Percentiles rank a stretch among this genome's conserved stretches.
phyloP scores from a whole-genome alignment of 2,113 vertebrate species.

The Scomber scombrus region DNA sequence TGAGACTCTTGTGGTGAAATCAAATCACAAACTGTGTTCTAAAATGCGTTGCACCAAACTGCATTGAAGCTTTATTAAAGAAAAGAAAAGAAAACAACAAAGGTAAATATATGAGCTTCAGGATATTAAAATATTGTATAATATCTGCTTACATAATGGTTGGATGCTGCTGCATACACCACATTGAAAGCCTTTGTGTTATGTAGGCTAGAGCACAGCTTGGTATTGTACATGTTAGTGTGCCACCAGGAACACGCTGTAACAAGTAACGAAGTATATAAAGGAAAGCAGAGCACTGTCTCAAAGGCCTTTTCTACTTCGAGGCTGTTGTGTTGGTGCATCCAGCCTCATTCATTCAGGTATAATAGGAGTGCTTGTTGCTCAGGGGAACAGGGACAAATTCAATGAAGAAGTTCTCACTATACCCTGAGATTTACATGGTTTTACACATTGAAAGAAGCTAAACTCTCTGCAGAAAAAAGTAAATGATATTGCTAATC shows the following conservation, averaged over 20 bases:
- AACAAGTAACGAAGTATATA: constrained; percentile 1
- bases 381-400: constrained; percentile 1
- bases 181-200: constrained; percentile 11
- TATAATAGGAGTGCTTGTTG: constrained; percentile 6
- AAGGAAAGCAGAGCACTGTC: constrained; percentile 45
- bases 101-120: background rate
- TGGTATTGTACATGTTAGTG: background rate
- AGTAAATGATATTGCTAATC: background rate
- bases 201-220: constrained; percentile 28
- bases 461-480: background rate
- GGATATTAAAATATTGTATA: background rate
- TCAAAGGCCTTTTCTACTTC: constrained; percentile 13
- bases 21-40: too few species aligned
- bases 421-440: background rate
- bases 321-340: constrained; percentile 32
- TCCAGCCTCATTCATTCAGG: constrained; percentile 25
- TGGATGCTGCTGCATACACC: background rate
- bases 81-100: background rate
- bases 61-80: too few species aligned
- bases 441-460: background rate
- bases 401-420: background rate
- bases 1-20: too few species aligned
- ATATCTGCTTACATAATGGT: constrained; percentile 36
- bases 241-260: constrained; percentile 20
- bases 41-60: too few species aligned